A percentile compares a stretch with the other conserved stretches of the same genome.
These are phyloP conservation scores for Craniophora ligustri DNA, from an alignment of 2,888 invertebrate species.

Conservation along the genomic window DNA sequence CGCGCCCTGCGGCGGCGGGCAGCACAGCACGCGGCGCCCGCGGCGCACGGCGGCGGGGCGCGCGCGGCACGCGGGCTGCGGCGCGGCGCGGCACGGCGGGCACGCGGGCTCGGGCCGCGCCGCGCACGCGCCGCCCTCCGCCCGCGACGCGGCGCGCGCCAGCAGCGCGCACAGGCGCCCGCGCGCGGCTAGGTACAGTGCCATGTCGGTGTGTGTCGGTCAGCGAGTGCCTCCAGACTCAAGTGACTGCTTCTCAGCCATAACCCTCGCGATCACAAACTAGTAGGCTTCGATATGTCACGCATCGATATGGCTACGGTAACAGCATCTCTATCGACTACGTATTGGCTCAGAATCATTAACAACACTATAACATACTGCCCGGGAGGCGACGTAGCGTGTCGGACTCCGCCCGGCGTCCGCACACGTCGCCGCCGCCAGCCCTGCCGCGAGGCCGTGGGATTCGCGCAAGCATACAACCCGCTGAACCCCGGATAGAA, in stretches of 20 bases:
- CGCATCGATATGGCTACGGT: not conserved
- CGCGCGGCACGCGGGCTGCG: conserved; percentile 41
- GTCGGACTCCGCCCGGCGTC: too few relatives aligned
- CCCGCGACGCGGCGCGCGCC: conserved; percentile 4
- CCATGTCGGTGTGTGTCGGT: conserved; percentile 31
- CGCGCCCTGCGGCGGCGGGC: conserved; percentile 52
- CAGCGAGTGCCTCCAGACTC: not conserved
- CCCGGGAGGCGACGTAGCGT: too few relatives aligned
- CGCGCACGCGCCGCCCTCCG: conserved; percentile 9
- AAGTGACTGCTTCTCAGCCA: not conserved
- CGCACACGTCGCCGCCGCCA: too few relatives aligned
- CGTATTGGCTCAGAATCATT: too few relatives aligned
- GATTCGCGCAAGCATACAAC: too few relatives aligned
- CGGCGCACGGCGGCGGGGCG: conserved; percentile 15
- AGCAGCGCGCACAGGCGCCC: conserved; percentile 1
- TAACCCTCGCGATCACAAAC: not conserved
- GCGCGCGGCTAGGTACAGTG: not conserved
- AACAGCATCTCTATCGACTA: too few relatives aligned
- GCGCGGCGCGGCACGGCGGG: conserved; percentile 11
- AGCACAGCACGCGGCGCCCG: conserved; percentile 59
- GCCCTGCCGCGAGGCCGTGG: too few relatives aligned
- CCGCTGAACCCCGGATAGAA: too few relatives aligned
- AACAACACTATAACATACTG: too few relatives aligned
- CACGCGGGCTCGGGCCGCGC: conserved; percentile 10
- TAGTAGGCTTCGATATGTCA: not conserved